Conservation (phyloP, 2,797 vertebrate species). For the Halcyon chelicuti region DNA sequence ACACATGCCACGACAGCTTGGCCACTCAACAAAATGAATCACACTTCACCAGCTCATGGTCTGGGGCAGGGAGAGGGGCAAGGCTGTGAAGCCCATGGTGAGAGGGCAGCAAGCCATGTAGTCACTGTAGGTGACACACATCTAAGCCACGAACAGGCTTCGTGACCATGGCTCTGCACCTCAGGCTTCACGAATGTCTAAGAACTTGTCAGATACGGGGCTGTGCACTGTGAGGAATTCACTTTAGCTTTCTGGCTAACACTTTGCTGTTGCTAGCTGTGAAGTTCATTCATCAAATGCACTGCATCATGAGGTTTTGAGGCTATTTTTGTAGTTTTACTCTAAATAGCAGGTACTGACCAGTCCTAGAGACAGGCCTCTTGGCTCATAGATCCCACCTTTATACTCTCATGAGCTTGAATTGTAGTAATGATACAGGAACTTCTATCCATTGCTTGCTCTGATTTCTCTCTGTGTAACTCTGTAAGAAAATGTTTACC, state of each 20-base stretch:
- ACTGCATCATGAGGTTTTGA: background rate
- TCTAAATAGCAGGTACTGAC: background rate
- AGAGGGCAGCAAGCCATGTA: background rate
- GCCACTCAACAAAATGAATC: background rate
- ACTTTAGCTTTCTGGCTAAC: background rate
- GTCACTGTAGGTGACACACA: background rate
- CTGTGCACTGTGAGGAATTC: background rate
- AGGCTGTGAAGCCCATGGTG: background rate
- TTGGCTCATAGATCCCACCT: background rate
- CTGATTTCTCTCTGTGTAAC: background rate
- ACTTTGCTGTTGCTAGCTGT: background rate
- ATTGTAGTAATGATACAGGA: background rate
- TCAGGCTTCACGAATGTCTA: background rate
- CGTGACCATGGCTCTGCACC: background rate
- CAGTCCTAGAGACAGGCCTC: background rate
- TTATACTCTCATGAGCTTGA: background rate
- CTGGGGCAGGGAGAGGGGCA: background rate
- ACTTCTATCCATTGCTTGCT: background rate
- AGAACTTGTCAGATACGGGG: background rate
- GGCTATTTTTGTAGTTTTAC: background rate
- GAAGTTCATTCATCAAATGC: background rate
- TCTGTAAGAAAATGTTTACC: background rate
- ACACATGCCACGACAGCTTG: accelerated
- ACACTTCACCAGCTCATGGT: background rate
- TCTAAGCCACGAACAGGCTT: background rate